A percentile compares a stretch with the other conserved stretches of the same genome.
Evolutionary conservation across 2,797 vertebrate genomes (phyloP).

Genomic region (Cossypha polioptera): DNA sequence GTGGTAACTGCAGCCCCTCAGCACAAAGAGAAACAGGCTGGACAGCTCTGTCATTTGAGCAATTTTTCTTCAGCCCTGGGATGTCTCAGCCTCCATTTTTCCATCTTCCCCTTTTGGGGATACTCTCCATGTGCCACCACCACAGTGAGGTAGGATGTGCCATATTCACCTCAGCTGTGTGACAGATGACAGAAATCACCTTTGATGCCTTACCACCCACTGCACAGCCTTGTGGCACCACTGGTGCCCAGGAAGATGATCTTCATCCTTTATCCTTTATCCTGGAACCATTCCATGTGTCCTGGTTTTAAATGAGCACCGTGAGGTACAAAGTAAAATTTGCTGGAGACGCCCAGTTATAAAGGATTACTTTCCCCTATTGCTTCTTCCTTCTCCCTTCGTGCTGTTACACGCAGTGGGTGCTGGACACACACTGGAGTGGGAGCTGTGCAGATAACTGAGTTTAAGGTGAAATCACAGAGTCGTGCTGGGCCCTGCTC

Average conservation of each 20-base stretch:
- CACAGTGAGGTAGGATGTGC: rapidly evolving
- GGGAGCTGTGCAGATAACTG: background rate
- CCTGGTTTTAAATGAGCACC: background rate
- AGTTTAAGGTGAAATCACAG: background rate
- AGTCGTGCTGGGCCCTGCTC: background rate
- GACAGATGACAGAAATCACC: background rate
- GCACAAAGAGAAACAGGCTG: background rate
- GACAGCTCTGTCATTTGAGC: background rate
- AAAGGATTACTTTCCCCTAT: background rate
- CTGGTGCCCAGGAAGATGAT: background rate
- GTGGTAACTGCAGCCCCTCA: background rate
- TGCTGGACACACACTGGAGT: background rate
- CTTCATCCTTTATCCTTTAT: background rate
- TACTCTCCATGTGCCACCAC: background rate
- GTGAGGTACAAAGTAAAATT: background rate
- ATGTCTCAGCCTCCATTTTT: background rate
- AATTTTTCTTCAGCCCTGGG: background rate
- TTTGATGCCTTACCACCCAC: background rate
- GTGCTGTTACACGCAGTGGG: rapidly evolving
- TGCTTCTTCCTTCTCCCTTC: background rate
- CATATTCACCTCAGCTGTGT: background rate
- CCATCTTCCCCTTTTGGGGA: background rate
- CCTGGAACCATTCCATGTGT: background rate
- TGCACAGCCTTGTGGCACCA: background rate
- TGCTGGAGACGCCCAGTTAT: background rate